Evolutionary conservation across 2,888 invertebrate genomes (phyloP), one percentile per base, ranked within the genome.

Genomic region (Trissoscelio sp.): DNA sequence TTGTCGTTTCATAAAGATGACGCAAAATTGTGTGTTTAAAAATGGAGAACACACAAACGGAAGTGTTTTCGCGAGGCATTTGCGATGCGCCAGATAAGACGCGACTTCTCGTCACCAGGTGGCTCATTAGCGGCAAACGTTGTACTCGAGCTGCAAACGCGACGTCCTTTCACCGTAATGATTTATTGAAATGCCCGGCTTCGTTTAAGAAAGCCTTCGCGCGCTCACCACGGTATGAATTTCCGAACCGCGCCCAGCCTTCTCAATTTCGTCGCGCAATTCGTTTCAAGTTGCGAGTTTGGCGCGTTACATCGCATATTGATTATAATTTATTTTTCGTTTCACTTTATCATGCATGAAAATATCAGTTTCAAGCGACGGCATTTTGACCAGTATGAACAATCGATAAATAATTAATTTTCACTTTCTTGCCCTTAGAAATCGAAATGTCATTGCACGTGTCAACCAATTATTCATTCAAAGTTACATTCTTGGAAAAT

Each of bases 91-190:
- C 77, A 80, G 87, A 87, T 86, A 86, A 87, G 85, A 77, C 84
- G 83, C 79, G 51, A 73, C 81, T 83, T 82, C 83, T 84, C 85
- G 87, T 87, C 87, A 86, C 79, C 84, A 83, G 84, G 70, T 85
- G 87, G 86, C 87, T 87, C 87, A 87, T 88, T 88, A 87, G 86
- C 84, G 83, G 83, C 81, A 84, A 85, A 82, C 72, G 82, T 60
- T 58, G 64, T 66, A 72, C 58, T 34, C 75, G 72, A 55, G 79
- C 79, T 55, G 69, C 60, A 78, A 74, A 64, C 64, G 75, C 79
- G 79, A 77, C 79, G 82, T 82, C 77, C 82, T 79, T 82, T 82
- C 82, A 82, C 79, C 79, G 70, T 77, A 73, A 82, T 82, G 82
- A 80, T 82, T 82, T 82, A 82, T 80, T 69, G 72, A 73, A 79